Conservation (phyloP, 92 coral and sea anemone species). For the Pocillopora grandis region DNA sequence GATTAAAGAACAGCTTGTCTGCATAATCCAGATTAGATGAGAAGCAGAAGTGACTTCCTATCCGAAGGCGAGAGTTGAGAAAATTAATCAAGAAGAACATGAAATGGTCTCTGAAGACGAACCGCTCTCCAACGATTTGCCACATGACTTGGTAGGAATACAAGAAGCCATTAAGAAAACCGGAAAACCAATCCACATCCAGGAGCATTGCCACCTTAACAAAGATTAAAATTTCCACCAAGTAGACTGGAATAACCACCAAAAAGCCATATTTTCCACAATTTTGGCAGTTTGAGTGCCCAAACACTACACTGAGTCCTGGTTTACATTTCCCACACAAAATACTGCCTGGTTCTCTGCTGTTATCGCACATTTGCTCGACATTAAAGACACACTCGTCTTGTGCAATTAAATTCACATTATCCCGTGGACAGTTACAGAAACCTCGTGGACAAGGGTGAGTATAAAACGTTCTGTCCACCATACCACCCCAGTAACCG, state of each 20-base stretch:
- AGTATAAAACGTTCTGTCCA: constrained; percentile 57
- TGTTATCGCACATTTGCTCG: constrained; percentile 61
- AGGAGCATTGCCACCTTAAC: constrained; percentile 60
- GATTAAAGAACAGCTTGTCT: constrained; percentile 62
- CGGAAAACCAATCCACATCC: constrained; percentile 78
- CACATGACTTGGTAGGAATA: constrained; percentile 78
- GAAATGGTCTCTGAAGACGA: constrained; percentile 5
- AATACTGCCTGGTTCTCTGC: constrained; percentile 57
- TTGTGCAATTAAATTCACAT: constrained; percentile 18
- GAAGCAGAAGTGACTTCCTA: constrained; percentile 62
- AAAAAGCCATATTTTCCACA: constrained; percentile 50
- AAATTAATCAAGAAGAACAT: constrained; percentile 24
- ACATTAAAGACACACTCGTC: constrained; percentile 59
- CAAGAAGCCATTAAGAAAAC: constrained; percentile 76
- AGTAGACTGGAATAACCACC: constrained; percentile 25
- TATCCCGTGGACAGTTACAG: constrained; percentile 61
- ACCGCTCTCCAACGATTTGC: constrained; percentile 20
- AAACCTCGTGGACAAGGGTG: constrained; percentile 73
- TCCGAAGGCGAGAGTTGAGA: constrained; percentile 50
- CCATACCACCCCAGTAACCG: constrained; percentile 88
- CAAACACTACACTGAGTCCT: constrained; percentile 55
- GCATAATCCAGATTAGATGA: constrained; percentile 69
- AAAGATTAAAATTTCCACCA: constrained; percentile 34
- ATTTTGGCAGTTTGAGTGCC: constrained; percentile 49
- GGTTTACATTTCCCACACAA: constrained; percentile 79